A percentile compares a stretch with the other conserved stretches of the same genome.
Evolutionary conservation across 2,113 vertebrate species (phyloP).

Genomic region (Bubo blakistoni): DNA sequence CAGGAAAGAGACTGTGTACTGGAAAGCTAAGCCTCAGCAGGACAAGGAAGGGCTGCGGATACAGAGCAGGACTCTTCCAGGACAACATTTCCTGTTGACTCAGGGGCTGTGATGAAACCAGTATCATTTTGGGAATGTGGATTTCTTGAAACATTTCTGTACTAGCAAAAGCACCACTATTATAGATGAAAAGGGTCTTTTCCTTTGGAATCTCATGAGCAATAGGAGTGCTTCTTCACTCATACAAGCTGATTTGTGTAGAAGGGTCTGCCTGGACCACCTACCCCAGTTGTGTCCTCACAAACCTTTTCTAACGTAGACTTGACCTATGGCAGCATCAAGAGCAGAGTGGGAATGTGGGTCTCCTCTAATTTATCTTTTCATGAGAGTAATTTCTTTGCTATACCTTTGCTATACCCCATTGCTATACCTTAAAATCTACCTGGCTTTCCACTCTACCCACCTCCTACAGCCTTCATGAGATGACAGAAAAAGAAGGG

Average conservation of each 20-base stretch:
- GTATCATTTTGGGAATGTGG: background rate
- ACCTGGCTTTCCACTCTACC: background rate
- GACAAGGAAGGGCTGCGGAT: background rate
- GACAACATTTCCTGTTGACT: background rate
- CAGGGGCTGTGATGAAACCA: background rate
- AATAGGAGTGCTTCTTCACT: background rate
- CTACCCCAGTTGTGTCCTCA: background rate
- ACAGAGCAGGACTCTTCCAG: background rate
- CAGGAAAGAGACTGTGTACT: background rate
- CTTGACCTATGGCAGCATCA: background rate
- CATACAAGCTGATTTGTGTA: background rate
- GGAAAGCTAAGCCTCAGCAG: background rate
- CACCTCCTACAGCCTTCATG: rapidly evolving
- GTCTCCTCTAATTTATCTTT: background rate
- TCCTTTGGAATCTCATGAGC: background rate
- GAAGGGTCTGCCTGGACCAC: background rate
- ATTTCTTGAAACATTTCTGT: background rate
- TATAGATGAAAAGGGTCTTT: background rate
- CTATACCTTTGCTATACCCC: too few relatives aligned
- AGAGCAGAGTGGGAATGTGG: background rate
- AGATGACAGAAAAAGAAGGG: background rate
- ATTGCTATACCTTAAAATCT: background rate
- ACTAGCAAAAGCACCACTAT: background rate
- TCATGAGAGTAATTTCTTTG: background rate
- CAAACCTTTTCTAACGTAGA: background rate